Evolutionary conservation across 2,888 invertebrate genomes (phyloP), one percentile per base, ranked within the genome.

Genomic region (Boloria euphrosyne): DNA sequence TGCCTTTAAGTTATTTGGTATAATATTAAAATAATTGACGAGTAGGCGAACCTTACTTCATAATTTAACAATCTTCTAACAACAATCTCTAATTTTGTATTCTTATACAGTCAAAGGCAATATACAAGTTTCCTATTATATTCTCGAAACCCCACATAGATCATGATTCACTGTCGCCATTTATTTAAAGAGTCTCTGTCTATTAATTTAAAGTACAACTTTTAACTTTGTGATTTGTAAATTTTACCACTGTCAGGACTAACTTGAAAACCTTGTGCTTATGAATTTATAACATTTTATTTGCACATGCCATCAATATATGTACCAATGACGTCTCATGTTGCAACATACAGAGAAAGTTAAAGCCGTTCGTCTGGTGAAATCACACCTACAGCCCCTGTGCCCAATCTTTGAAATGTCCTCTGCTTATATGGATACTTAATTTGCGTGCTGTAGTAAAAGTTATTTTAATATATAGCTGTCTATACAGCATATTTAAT

Each of bases 271-370:
- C 90, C 90, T 90, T 58, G 58, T 16, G 44, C 22, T 49, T 90
- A 90, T 86, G 88, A 90, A 89, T 90, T 85, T 75, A 79, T 79
- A 80, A 81, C 77, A 74, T 80, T 82, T 80, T 85, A 82, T 86
- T 86, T 85, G 85, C 85, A 85, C 80, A 74, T 76, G 74, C 72
- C 65, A 69, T 71, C 65, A 67, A 66, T 68, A 71, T 68, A 66
- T 68, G 69, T 67, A 71, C 67, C 66, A 66, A 62, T 70, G 69
- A 62, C 66, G 70, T 65, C 68, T 70, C 64, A 73, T 69, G 75
- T 89, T 87, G 82, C 88, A 83, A 87, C 85, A 87, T 76, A 74
- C 75, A 81, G 90, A 89, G 91, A 92, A 91, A 92, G 91, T 86
- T 77, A 82, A 78, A 78, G 73, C 70, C 4, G 57, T 57, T 81